Base-by-base conservation (phyloP, 2,113 vertebrate genomes). In the Thymallus thymallus region DNA sequence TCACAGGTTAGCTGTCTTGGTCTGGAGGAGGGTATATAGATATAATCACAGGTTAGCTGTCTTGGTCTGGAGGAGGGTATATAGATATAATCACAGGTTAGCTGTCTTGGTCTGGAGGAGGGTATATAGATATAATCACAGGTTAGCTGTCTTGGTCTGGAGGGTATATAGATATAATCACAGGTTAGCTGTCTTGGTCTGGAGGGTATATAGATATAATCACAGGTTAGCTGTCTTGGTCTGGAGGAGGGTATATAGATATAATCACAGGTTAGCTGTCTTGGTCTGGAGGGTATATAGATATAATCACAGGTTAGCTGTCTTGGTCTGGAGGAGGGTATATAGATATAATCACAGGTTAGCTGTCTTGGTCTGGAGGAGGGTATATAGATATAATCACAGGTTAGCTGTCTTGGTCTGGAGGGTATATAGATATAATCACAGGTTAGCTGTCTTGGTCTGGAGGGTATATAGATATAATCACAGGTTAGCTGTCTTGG, bases 1-100 rank as follows among this genome's bases (percentile, higher is more conserved):
- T n/a, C 80, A 86, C 20, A 94, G 68, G 76, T 91, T 82, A 1
- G 63, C n/a, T 1, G 88, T 78, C 82, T 94, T 94, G 32, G 32
- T 32, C 32, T 32, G 30, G 30, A 32, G 30, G 30, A n/a, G n/a
- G n/a, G 1, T 0, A 1, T 32, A 30, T 30, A 30, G 30, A 30
- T 30, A 26, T 2, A 26, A 30, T n/a, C 80, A 86, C 20, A 94
- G 68, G 76, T 91, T 82, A 1, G 63, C n/a, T 1, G 88, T 78
- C 82, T 94, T 94, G 32, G 32, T 32, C 32, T 32, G 30, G 30
- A 32, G 30, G 30, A n/a, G n/a, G n/a, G 1, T 0, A 1, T 32
- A 30, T 30, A 30, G 30, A 30, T 30, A 26, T 2, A 26, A 30
- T n/a, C 80, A 86, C 20, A 94, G 68, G 76, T 91, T 82, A 1